These are phyloP conservation scores for Murina feae DNA, from an alignment of 2,113 vertebrate genomes.

Conservation along the genomic window DNA sequence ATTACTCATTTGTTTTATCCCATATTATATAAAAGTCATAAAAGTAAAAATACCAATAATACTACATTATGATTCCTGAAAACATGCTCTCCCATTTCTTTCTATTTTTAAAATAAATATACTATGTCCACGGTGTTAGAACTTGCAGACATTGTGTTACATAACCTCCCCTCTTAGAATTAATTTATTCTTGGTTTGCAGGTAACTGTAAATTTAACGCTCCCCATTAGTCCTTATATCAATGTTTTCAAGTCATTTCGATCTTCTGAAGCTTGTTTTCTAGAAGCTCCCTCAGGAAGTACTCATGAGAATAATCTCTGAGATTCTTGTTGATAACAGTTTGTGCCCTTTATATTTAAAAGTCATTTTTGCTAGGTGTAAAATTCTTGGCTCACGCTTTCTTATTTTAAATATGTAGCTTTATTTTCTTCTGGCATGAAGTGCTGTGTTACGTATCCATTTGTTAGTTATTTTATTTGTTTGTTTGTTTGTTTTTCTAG, in stretches of 20 bases:
- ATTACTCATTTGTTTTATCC: conserved; percentile 17
- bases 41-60: background rate
- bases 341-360: background rate
- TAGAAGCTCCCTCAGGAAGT: background rate
- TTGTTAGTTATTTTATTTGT: too few species aligned
- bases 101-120: background rate
- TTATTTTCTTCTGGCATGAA: background rate
- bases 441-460: background rate
- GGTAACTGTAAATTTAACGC: background rate
- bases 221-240: background rate
- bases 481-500: background rate
- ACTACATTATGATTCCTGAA: background rate
- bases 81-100: background rate
- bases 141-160: background rate
- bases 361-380: background rate
- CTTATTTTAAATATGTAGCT: background rate
- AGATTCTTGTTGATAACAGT: background rate
- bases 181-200: background rate
- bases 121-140: background rate
- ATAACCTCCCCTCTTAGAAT: background rate
- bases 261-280: background rate
- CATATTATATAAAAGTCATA: background rate
- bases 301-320: background rate
- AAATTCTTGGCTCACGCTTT: background rate
- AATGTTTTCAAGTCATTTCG: background rate